Evolutionary conservation across 2,888 invertebrate species (phyloP).

Genomic region (Dermolepida albohirtum): DNA sequence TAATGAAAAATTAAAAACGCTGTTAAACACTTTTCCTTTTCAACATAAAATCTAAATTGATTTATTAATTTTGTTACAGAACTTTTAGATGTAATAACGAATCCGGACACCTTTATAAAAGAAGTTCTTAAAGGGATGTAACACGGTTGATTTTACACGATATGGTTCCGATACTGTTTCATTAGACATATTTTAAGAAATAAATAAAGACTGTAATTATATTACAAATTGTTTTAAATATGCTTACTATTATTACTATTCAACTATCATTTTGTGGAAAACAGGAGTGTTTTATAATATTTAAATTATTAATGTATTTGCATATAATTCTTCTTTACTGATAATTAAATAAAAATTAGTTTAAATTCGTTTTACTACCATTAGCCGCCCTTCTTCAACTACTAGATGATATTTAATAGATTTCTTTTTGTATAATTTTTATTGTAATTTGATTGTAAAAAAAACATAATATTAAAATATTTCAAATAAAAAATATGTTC

Average conservation of each 20-base stretch:
- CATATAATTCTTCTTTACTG: constrained; percentile 27
- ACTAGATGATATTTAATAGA: too few relatives aligned
- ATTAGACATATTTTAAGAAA: constrained; percentile 45
- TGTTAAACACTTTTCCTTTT: too few relatives aligned
- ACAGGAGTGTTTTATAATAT: constrained; percentile 39
- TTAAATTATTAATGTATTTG: constrained; percentile 41
- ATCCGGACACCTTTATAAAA: constrained; percentile 72
- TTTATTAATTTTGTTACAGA: constrained; percentile 63
- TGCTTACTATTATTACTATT: constrained; percentile 41
- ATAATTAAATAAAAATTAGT: constrained; percentile 29
- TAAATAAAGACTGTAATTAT: constrained; percentile 46
- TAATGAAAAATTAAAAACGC: too few relatives aligned
- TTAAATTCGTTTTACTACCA: constrained; percentile 12
- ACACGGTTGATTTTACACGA: constrained; percentile 39
- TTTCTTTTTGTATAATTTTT: too few relatives aligned
- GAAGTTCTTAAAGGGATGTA: constrained; percentile 67
- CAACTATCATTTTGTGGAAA: constrained; percentile 37
- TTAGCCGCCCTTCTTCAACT: too few relatives aligned
- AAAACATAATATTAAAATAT: too few relatives aligned
- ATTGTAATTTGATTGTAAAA: too few relatives aligned
- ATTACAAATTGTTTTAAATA: constrained; percentile 47
- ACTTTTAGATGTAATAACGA: constrained; percentile 75
- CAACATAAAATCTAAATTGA: background rate
- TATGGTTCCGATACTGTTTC: constrained; percentile 41
- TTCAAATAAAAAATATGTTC: too few relatives aligned